Evolutionary conservation across 2,888 invertebrate species (phyloP), one percentile per base, ranked within the genome.

Genomic region (Drosophila mercatorum): DNA sequence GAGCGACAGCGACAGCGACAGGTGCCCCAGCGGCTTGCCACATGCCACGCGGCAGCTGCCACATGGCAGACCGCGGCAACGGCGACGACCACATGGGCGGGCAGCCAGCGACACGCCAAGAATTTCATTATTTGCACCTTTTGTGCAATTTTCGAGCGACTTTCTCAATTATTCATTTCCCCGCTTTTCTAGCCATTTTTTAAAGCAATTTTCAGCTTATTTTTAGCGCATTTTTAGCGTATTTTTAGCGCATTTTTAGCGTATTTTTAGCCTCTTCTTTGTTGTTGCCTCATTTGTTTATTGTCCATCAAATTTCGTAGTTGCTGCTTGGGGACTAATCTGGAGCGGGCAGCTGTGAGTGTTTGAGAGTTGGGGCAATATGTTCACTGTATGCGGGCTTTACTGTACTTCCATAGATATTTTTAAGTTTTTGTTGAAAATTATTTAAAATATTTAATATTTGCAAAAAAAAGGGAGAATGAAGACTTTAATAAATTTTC

Each of bases 71-170:
- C 52, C 86, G 43, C 60, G 36, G 63, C 66, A 59, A 52, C 64
- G 60, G 40, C 68, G 61, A 53, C 67, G 68, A 53, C 72, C 81
- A 74, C 69, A 41, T 38, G 59, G 59, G 44, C 73, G 59, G 59
- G 44, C 73, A 49, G 44, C 49, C 12, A 38, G 59, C 66, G 59
- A 43, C 72, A 70, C 46, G 58, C 68, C 72, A 82, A 75, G 83
- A 84, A 84, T 89, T 84, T 89, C 85, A 84, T 89, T 84, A 84
- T 87, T 76, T 78, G 78, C 75, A 83, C 78, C 87, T 78, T 81
- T 75, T 85, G 72, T 80, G 74, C 75, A 72, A 76, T 83, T 84
- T 81, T 78, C 68, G 78, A 88, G 84, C 73, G 78, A 81, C 64
- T 62, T 64, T 61, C 51, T 80, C 60, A 80, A 80, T 77, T 80